These are phyloP conservation scores for Sphenopsis melanotis DNA, from an alignment of 2,797 vertebrate species.

Conservation along the genomic window DNA sequence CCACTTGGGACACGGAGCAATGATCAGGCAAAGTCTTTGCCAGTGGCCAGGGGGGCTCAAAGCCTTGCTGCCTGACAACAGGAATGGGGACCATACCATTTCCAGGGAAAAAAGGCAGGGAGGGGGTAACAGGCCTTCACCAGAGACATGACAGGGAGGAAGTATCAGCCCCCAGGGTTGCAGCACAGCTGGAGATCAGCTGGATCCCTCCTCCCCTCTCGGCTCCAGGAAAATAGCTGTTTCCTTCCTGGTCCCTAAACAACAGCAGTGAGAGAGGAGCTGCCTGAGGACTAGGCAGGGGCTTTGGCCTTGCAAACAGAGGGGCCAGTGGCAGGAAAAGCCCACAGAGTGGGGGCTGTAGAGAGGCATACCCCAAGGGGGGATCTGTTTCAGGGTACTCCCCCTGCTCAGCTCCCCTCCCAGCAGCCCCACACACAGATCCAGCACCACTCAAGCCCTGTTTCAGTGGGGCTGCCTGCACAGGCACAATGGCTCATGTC, in stretches of 20 bases:
- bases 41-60: background rate
- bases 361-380: background rate
- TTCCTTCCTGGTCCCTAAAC: slow-evolving; percentile 27
- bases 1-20: background rate
- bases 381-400: background rate
- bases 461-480: background rate
- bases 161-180: background rate
- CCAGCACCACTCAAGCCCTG: background rate
- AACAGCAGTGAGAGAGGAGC: background rate
- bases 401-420: background rate
- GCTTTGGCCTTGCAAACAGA: background rate
- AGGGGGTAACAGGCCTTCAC: background rate
- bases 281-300: background rate
- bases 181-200: slow-evolving; percentile 19
- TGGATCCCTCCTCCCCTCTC: background rate
- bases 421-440: background rate
- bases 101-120: background rate
- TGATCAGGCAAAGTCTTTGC: background rate
- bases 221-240: background rate
- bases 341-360: accelerated
- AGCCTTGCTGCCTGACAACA: background rate
- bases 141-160: background rate
- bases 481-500: background rate
- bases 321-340: background rate
- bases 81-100: background rate